Base-by-base conservation (phyloP, 2,888 invertebrate genomes). In the Chymomyza fuscimana region DNA sequence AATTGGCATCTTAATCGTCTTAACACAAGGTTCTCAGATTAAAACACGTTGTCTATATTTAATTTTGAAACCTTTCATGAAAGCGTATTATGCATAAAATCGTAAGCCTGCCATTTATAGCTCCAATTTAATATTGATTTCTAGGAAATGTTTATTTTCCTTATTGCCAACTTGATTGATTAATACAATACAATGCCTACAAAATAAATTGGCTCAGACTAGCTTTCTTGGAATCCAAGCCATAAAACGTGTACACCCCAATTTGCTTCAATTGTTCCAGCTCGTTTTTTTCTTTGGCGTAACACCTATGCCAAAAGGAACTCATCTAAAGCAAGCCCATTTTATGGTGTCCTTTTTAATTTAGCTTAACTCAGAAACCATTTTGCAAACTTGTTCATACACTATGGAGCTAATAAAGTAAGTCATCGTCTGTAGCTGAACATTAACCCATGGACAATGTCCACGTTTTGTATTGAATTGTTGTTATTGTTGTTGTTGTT, bases 401-500 rank as follows among this genome's bases (percentile, higher is more conserved):
- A 40, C 10, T 10, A 40, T 40, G 2, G 12, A 46, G 40, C 40
- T 46, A 46, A 46, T 46, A 46, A 12, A 10, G 40, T 46, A 12
- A 12, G 12, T 46, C 32, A 7, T 32, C 40, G 40, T 46, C 40
- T 66, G 73, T 77, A 73, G 73, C 73, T 73, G 77, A 67, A 62
- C 54, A 67, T 79, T 76, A 79, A 76, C 70, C 68, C 68, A 51
- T 46, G 40, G 56, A 59, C 76, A 85, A 87, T 87, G 63, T 65
- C 80, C 82, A 82, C 82, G 82, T 82, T 77, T 80, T 86, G 70
- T 85, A 82, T 82, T 82, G 80, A 82, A 80, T 87, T 85, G 85
- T 75, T 75, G 15, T 65, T 66, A 69, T 32, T 32, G 5, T 9
- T 7, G 32, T 32, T 32, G 32, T 32, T 32, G 32, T 25, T 25